These are phyloP conservation scores for Pteropus rufus DNA, from an alignment of 2,797 vertebrate genomes.

Conservation along the genomic window DNA sequence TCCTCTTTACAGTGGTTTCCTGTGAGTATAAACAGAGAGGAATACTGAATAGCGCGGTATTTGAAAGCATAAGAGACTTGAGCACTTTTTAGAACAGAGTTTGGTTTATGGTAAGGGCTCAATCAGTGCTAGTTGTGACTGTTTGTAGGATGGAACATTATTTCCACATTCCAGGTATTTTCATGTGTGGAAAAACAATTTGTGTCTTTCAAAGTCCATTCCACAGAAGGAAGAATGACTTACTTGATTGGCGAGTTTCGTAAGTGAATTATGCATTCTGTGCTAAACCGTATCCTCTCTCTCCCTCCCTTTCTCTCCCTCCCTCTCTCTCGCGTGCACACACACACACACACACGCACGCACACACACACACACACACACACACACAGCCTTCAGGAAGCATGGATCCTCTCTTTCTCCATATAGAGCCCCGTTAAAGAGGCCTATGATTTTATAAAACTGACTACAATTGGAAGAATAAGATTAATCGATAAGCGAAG, in stretches of 20 bases:
- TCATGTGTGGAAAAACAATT: background rate
- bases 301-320: background rate
- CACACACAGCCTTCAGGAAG: background rate
- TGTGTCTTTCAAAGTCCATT: background rate
- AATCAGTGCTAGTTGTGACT: background rate
- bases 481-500: background rate
- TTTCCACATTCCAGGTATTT: background rate
- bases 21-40: background rate
- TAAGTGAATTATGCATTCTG: background rate
- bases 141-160: background rate
- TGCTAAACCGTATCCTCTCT: background rate
- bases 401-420: background rate
- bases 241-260: background rate
- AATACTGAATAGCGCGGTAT: background rate
- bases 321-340: background rate
- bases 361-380: background rate
- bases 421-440: accelerated
- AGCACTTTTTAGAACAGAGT: background rate
- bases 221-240: background rate
- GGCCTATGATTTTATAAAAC: background rate
- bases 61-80: background rate
- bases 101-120: background rate
- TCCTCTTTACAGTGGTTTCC: background rate
- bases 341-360: background rate
- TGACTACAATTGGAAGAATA: background rate